phyloP scores from a whole-genome alignment of 2,797 vertebrate genomes.

The Oryzias dopingdopingensis region DNA sequence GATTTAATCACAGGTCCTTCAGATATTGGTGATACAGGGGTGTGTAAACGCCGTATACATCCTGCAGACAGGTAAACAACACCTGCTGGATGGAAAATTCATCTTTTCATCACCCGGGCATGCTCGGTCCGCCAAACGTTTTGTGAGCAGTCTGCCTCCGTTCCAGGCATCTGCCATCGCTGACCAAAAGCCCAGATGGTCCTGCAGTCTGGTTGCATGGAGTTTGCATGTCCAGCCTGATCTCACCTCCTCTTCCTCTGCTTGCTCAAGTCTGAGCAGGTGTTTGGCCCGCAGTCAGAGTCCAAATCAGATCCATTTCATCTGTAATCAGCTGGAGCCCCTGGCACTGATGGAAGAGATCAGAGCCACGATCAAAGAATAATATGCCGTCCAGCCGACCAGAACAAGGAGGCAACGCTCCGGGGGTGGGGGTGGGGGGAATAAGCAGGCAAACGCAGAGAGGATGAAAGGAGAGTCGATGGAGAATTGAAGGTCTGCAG shows the following conservation, averaged over 20 bases:
- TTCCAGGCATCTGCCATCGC: conserved; percentile 1
- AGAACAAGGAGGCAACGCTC: conserved; percentile 34
- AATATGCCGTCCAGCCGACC: conserved; percentile 65
- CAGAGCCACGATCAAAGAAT: conserved; percentile 67
- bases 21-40: conserved; percentile 10
- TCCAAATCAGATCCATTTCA: conserved; percentile 71
- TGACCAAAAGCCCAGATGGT: conserved; percentile 45
- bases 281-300: conserved; percentile 68
- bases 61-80: neutral
- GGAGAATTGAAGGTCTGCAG: conserved; percentile 51
- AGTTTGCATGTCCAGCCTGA: conserved; percentile 36
- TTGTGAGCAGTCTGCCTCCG: conserved; percentile 8
- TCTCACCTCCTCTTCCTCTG: conserved; percentile 37
- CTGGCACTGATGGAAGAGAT: conserved; percentile 63
- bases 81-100: no score
- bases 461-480: conserved; percentile 66
- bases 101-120: no score
- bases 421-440: neutral
- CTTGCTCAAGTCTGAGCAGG: conserved; percentile 60
- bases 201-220: conserved; percentile 30
- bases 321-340: conserved; percentile 72
- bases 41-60: neutral
- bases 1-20: conserved; percentile 7
- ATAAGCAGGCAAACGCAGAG: conserved; percentile 8
- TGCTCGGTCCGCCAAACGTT: neutral